phyloP scores from a whole-genome alignment of 2,888 invertebrate species.

The Exephanes ischioxanthus region DNA sequence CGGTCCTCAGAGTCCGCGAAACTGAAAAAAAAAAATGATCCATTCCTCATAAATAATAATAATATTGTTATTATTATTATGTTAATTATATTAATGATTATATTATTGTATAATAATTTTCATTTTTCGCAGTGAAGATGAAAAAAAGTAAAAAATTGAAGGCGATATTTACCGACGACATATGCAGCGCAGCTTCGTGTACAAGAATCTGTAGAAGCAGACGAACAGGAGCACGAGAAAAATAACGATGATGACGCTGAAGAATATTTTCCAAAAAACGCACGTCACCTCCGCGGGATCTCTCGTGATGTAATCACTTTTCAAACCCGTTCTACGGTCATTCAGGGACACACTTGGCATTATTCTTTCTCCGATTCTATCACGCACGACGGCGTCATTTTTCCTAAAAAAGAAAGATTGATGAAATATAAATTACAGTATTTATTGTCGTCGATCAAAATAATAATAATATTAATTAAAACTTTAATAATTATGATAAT shows the following conservation, averaged over 20 bases:
- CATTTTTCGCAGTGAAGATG: no score
- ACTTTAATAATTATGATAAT: no score
- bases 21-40: conserved; percentile 19
- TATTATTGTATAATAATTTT: no score
- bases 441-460: neutral
- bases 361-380: conserved; percentile 46
- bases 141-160: neutral
- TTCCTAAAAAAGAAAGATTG: conserved; percentile 20
- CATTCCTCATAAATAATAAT: neutral
- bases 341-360: conserved; percentile 21
- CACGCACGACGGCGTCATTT: conserved; percentile 24
- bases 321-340: neutral
- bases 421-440: neutral
- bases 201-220: conserved; percentile 64
- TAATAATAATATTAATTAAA: no score
- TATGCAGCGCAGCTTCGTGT: conserved; percentile 56
- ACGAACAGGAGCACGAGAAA: conserved; percentile 48
- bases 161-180: conserved; percentile 45
- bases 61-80: no score
- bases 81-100: no score
- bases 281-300: conserved; percentile 21
- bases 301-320: conserved; percentile 10
- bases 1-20: conserved; percentile 24
- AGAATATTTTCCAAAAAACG: conserved; percentile 61
- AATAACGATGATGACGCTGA: conserved; percentile 50